phyloP scores from a whole-genome alignment of 2,888 invertebrate species.

The Ischnus inquisitorius region DNA sequence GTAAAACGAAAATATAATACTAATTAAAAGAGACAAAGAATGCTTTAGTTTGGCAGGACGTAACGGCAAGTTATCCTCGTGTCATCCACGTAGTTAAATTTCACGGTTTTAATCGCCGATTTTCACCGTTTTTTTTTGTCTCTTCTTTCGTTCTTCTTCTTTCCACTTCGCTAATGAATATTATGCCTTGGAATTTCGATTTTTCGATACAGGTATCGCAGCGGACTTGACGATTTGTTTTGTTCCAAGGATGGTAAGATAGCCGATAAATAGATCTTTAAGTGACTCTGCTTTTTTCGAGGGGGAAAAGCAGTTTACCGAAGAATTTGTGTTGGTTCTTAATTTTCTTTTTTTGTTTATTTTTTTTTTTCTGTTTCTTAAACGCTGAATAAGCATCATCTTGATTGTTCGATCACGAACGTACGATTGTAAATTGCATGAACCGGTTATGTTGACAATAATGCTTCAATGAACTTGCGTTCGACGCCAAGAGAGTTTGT shows the following conservation, averaged over 20 bases:
- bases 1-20: neutral
- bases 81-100: slow-evolving; percentile 23
- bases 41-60: slow-evolving; percentile 29
- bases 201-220: slow-evolving; percentile 70
- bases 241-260: slow-evolving; percentile 78
- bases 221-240: slow-evolving; percentile 47
- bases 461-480: slow-evolving; percentile 42
- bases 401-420: slow-evolving; percentile 16
- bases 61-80: slow-evolving; percentile 26
- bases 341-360: slow-evolving; percentile 28
- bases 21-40: slow-evolving; percentile 21
- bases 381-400: slow-evolving; percentile 47
- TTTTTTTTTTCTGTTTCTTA: slow-evolving; percentile 25
- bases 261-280: slow-evolving; percentile 71
- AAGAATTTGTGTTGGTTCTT: slow-evolving; percentile 55
- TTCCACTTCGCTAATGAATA: slow-evolving; percentile 53
- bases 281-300: slow-evolving; percentile 84
- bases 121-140: slow-evolving; percentile 13
- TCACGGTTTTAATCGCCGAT: slow-evolving; percentile 23
- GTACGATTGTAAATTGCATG: slow-evolving; percentile 31
- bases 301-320: slow-evolving; percentile 85
- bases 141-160: slow-evolving; percentile 19
- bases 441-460: slow-evolving; percentile 28
- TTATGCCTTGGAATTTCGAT: slow-evolving; percentile 56
- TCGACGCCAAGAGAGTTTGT: slow-evolving; percentile 19